Evolutionary conservation across 2,888 invertebrate species (phyloP), one percentile per base, ranked within the genome.

Genomic region (Lypha dubia): DNA sequence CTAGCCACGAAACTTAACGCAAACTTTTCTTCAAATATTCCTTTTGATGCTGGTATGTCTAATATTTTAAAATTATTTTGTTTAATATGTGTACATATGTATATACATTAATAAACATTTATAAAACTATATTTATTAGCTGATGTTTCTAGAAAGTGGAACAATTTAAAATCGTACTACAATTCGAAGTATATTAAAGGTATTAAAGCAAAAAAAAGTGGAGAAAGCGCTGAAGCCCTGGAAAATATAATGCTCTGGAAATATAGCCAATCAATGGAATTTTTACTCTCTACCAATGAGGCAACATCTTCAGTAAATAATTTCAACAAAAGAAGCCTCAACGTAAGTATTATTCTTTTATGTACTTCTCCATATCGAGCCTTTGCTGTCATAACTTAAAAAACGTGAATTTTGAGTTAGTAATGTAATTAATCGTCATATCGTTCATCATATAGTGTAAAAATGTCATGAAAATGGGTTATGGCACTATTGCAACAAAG

Each of bases 261-360:
- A 35, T 62, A 62, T 13, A 41, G 62, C 22, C 20, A 62, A 41
- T 22, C 62, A 20, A 38, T 62, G 38, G 20, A 62, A 4, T 62
- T 62, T 38, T 32, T 62, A 22, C 9, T 38, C 17, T 20, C 62
- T 62, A 32, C 62, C 17, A 62, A 22, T 22, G 38, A 62, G 20
- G 62, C 41, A 62, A 62, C 38, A 20, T n/a, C 38, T 62, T 62
- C 62, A 20, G 20, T 62, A 17, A 62, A 62, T 41, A 62, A 62
- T 38, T 62, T 62, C 17, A 62, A 62, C 15, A 62, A 62, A 11
- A 38, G 17, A 41, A 41, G 20, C 20, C 62, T 62, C 20, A 38
- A 41, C 20, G 22, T 62, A 38, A 13, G 20, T 62, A 17, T n/a
- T 11, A 60, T 60, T 20, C n/a, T 20, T 35, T 60, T 17, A 60